Conservation (phyloP, 35 echinoderm and acorn worm genomes). For the Diadema setosum region DNA sequence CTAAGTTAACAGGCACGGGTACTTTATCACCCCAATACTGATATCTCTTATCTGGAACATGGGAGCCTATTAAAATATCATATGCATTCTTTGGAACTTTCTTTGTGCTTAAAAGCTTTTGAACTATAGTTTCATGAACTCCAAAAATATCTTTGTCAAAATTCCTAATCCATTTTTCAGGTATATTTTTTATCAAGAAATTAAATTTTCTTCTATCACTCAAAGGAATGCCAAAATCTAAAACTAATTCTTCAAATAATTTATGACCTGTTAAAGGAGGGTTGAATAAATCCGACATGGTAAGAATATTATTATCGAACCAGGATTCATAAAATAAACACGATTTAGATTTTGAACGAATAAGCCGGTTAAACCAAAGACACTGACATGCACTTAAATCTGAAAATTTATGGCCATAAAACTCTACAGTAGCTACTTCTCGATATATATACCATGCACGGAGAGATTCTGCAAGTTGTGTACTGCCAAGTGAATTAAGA, state of each 20-base stretch:
- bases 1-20: neutral
- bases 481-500: neutral
- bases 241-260: neutral
- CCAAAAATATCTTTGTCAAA: neutral
- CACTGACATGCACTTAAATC: neutral
- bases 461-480: neutral
- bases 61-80: neutral
- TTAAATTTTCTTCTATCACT: neutral
- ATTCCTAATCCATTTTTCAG: neutral
- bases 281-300: neutral
- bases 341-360: neutral
- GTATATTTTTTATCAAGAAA: neutral
- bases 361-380: neutral
- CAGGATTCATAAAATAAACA: neutral
- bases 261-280: neutral
- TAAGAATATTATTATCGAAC: neutral
- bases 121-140: neutral
- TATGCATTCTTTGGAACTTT: neutral
- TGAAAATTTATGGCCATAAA: neutral
- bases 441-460: constrained; percentile 1
- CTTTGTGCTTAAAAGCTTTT: neutral
- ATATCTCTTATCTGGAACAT: neutral
- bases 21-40: neutral
- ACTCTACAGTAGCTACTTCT: neutral
- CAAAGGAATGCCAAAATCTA: neutral